phyloP scores from a whole-genome alignment of 2,113 vertebrate species.

The Coracopsis vasa region DNA sequence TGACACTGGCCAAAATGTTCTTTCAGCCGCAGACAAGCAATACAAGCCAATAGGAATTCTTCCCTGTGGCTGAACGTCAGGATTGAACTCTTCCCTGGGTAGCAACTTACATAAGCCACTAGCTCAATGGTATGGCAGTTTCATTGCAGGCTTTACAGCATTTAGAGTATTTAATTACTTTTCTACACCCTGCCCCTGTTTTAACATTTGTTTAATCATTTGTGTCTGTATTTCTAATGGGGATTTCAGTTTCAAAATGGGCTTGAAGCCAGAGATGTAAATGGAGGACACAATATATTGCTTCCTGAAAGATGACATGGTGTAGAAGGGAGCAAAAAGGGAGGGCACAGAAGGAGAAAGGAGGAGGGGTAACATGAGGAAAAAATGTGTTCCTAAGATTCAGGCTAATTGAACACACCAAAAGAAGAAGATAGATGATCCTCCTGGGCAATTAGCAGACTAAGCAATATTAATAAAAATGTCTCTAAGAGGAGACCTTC shows the following conservation, averaged over 20 bases:
- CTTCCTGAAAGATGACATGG: neutral
- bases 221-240: neutral
- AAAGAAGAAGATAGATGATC: slow-evolving; percentile 17
- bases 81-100: neutral
- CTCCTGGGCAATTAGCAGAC: slow-evolving; percentile 25
- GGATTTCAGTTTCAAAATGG: neutral
- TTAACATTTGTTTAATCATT: slow-evolving; percentile 37
- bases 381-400: neutral
- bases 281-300: slow-evolving; percentile 12
- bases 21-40: neutral
- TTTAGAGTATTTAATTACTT: slow-evolving; percentile 9
- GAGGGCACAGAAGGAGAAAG: neutral
- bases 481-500: neutral
- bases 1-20: neutral
- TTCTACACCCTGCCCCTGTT: neutral
- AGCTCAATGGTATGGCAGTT: neutral
- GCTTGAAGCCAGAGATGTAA: slow-evolving; percentile 35
- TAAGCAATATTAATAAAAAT: slow-evolving; percentile 28
- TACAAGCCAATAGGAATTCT: neutral
- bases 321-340: neutral
- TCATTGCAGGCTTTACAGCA: neutral
- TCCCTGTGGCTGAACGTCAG: neutral
- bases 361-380: neutral
- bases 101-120: neutral
- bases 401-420: slow-evolving; percentile 41